Conservation (phyloP, 1,140 invertebrate species). For the Gyrodactylus salaris region DNA sequence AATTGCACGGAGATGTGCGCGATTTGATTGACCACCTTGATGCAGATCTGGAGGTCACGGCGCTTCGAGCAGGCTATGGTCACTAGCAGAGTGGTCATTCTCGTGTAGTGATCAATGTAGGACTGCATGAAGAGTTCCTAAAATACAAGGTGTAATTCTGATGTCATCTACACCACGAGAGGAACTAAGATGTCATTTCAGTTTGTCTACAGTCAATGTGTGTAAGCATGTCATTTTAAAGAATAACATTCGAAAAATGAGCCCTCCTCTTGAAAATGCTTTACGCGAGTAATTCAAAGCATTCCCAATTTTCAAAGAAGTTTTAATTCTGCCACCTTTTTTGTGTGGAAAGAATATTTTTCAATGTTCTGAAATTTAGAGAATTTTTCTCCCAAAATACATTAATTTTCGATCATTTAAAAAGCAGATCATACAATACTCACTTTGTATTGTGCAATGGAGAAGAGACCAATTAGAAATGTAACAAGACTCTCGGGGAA, state of each 20-base stretch:
- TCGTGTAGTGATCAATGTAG: constrained; percentile 2
- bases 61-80: background rate
- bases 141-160: background rate
- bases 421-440: constrained; percentile 15
- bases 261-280: no score
- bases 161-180: no score
- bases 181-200: no score
- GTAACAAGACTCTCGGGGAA: constrained; percentile 84
- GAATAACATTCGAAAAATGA: no score
- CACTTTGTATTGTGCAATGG: constrained; percentile 69
- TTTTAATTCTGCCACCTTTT: background rate
- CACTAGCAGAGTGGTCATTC: background rate
- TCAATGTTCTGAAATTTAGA: background rate
- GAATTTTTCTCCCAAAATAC: background rate
- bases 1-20: constrained; percentile 80
- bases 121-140: background rate
- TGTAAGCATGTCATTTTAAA: no score
- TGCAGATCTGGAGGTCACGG: background rate
- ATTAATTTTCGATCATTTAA: background rate
- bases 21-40: constrained; percentile 33
- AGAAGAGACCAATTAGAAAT: constrained; percentile 66
- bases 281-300: background rate
- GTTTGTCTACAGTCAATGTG: no score
- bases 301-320: background rate
- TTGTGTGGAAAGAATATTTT: background rate